A percentile compares a stretch with the other conserved stretches of the same genome.
Conservation (phyloP, 1,140 invertebrate species). For the Drosophila hydei region DNA sequence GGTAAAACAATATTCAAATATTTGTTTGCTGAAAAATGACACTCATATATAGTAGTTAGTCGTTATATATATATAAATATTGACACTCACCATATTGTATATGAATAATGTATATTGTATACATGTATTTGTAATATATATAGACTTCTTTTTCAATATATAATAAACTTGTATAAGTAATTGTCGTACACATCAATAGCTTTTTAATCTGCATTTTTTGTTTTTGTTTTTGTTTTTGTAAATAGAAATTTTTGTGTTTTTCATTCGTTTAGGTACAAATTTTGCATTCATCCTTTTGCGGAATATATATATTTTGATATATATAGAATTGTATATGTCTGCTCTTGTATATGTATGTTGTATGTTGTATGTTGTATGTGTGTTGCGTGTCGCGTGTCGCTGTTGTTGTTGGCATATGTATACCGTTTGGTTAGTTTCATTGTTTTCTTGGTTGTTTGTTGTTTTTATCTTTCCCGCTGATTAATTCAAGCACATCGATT, state of each 20-base stretch:
- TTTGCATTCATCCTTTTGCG: slow-evolving; percentile 45
- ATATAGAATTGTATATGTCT: slow-evolving; percentile 20
- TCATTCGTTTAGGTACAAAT: slow-evolving; percentile 61
- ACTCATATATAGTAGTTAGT: slow-evolving; percentile 47
- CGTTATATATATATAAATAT: slow-evolving; percentile 52
- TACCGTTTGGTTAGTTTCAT: slow-evolving; percentile 41
- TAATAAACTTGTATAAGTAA: slow-evolving; percentile 76
- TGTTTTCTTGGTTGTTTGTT: slow-evolving; percentile 9
- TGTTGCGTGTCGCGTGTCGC: slow-evolving; percentile 14
- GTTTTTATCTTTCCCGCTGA: slow-evolving; percentile 21
- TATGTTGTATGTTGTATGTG: slow-evolving; percentile 21
- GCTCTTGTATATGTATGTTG: slow-evolving; percentile 36
- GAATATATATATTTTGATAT: slow-evolving; percentile 21
- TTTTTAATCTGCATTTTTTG: slow-evolving; percentile 16
- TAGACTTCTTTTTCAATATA: slow-evolving; percentile 15
- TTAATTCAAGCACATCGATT: slow-evolving; percentile 66
- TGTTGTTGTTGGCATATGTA: slow-evolving; percentile 60
- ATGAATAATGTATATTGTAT: slow-evolving; percentile 58
- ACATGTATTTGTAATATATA: slow-evolving; percentile 21
- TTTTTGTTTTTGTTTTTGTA: slow-evolving; percentile 38
- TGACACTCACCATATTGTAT: slow-evolving; percentile 64
- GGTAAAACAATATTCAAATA: slow-evolving; percentile 68
- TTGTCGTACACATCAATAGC: slow-evolving; percentile 79
- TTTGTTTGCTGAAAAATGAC: slow-evolving; percentile 32
- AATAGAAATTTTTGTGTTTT: slow-evolving; percentile 57